Conservation (phyloP, 2,888 invertebrate species). For the Lepidocyrtoides sp. region DNA sequence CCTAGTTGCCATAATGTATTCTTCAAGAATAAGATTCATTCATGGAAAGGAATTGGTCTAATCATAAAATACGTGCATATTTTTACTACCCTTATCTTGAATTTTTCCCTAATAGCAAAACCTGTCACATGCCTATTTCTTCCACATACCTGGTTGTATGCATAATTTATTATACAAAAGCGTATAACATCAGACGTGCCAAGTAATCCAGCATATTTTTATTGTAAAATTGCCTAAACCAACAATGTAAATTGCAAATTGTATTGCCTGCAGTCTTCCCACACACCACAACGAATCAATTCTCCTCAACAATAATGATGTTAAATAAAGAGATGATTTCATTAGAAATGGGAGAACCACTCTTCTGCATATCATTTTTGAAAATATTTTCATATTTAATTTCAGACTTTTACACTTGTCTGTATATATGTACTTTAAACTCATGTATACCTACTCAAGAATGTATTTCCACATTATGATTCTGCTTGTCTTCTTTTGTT, state of each 20-base stretch:
- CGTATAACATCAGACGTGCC: not conserved
- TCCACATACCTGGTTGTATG: too few species aligned
- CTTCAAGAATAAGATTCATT: not conserved
- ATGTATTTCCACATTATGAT: not conserved
- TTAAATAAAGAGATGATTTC: constrained; percentile 48
- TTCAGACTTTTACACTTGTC: not conserved
- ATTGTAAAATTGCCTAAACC: not conserved
- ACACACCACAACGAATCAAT: constrained; percentile 54
- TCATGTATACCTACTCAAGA: not conserved
- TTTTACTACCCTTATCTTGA: too few species aligned
- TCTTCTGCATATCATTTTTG: not conserved
- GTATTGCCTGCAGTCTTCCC: constrained; percentile 44
- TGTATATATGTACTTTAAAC: not conserved
- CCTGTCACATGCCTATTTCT: too few species aligned
- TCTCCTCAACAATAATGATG: not conserved
- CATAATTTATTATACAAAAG: not conserved
- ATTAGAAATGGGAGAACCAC: not conserved
- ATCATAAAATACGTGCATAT: not conserved
- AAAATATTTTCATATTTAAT: not conserved
- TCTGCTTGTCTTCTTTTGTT: not conserved
- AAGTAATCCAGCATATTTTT: not conserved
- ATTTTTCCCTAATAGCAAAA: too few species aligned
- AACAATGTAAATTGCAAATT: constrained; percentile 39
- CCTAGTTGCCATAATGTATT: too few species aligned
- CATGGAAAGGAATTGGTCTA: too few species aligned